phyloP scores from a whole-genome alignment of 1,140 invertebrate species.

The Hyposmocoma kahamanoa region DNA sequence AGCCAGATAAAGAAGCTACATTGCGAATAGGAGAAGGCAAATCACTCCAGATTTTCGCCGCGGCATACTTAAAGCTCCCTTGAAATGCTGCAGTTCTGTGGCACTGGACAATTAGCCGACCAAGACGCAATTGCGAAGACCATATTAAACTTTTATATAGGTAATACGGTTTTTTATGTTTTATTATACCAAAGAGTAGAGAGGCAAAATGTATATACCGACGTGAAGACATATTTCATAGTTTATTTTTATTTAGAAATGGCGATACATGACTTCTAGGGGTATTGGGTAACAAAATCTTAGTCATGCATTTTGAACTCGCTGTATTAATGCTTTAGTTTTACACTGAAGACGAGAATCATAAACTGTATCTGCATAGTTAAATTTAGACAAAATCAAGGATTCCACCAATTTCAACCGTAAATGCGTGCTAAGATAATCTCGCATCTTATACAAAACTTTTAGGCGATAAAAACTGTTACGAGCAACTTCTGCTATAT shows the following conservation, averaged over 20 bases:
- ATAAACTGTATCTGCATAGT: constrained; percentile 1
- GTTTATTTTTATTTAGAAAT: not conserved
- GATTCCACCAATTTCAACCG: not conserved
- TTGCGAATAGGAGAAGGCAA: not conserved
- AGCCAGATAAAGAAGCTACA: not conserved
- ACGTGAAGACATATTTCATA: not conserved
- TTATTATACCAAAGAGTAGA: not conserved
- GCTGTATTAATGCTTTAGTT: not conserved
- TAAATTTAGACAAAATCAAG: not conserved
- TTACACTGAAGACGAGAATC: not conserved
- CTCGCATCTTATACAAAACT: not conserved
- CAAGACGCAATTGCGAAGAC: not conserved
- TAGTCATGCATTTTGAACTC: not conserved
- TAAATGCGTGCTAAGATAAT: not conserved
- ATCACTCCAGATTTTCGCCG: constrained; percentile 1
- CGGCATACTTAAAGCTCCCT: not conserved
- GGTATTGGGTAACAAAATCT: constrained; percentile 1
- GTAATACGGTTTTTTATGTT: not conserved
- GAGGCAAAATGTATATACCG: not conserved
- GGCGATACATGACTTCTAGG: constrained; percentile 2
- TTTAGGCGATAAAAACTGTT: constrained; percentile 5
- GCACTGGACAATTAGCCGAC: not conserved
- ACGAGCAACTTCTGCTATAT: not conserved
- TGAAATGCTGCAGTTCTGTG: not conserved
- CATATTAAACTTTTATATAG: not conserved